Percentiles rank a stretch among this genome's conserved stretches.
Evolutionary conservation across 2,113 vertebrate species (phyloP).

Genomic region (Crocuta crocuta): DNA sequence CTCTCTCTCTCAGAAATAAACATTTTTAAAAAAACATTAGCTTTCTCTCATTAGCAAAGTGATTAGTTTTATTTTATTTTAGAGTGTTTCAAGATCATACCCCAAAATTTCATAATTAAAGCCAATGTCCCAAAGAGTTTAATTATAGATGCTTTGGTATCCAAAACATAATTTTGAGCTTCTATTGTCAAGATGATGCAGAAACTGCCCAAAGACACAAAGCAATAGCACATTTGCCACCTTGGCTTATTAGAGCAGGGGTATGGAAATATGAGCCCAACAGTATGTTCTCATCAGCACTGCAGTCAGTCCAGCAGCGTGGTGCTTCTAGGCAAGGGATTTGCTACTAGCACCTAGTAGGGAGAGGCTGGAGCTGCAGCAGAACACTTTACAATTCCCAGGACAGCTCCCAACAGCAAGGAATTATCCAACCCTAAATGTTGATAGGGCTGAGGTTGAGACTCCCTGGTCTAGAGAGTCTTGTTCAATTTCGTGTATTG

Average conservation of each 20-base stretch:
- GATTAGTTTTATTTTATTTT: slow-evolving; percentile 74
- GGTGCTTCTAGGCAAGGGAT: neutral
- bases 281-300: neutral
- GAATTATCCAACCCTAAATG: neutral
- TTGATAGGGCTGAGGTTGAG: neutral
- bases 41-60: slow-evolving; percentile 66
- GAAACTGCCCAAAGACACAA: slow-evolving; percentile 32
- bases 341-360: neutral
- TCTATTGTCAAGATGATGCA: slow-evolving; percentile 36
- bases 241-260: neutral
- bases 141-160: slow-evolving; percentile 70
- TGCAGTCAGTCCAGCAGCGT: neutral
- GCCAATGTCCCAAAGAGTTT: slow-evolving; percentile 59
- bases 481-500: neutral
- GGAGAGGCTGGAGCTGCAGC: neutral
- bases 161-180: slow-evolving; percentile 61
- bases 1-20: no score
- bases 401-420: neutral
- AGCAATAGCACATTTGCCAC: neutral
- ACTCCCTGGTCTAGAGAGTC: neutral
- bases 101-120: slow-evolving; percentile 69
- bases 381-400: neutral
- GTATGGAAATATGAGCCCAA: neutral
- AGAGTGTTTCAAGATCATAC: slow-evolving; percentile 69
- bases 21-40: neutral